phyloP scores from a whole-genome alignment of 2,797 vertebrate genomes.

The Danionella dracula region DNA sequence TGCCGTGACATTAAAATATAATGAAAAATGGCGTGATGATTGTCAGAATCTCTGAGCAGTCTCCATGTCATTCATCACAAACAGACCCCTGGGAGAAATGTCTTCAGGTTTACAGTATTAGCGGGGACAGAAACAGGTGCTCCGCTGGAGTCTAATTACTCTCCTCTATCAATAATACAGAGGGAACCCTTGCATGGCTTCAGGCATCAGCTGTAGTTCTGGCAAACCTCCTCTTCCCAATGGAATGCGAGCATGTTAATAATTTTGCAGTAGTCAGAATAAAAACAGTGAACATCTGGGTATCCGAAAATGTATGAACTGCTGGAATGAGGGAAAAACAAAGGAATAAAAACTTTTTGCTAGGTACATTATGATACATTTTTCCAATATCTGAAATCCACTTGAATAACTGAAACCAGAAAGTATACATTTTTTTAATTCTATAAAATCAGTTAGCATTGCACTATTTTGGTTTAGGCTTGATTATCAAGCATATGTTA shows the following conservation, averaged over 20 bases:
- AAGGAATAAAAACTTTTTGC: too few species aligned
- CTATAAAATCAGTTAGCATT: too few species aligned
- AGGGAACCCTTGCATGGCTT: slow-evolving; percentile 41
- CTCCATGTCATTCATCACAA: slow-evolving; percentile 61
- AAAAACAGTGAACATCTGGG: neutral
- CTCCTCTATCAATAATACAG: slow-evolving; percentile 73
- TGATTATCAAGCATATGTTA: too few species aligned
- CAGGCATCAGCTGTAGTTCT: slow-evolving; percentile 48
- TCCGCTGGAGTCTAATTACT: slow-evolving; percentile 68
- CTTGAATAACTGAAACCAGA: too few species aligned
- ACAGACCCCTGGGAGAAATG: slow-evolving; percentile 50
- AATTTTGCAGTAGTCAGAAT: neutral
- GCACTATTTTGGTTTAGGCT: too few species aligned
- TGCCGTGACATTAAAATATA: slow-evolving; percentile 67
- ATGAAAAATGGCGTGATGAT: slow-evolving; percentile 63
- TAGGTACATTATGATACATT: too few species aligned
- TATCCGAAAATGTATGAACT: neutral
- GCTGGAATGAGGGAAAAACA: neutral
- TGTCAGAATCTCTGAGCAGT: slow-evolving; percentile 64
- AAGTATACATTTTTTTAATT: too few species aligned
- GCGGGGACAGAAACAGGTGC: slow-evolving; percentile 69
- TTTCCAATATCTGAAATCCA: too few species aligned
- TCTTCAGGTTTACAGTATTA: slow-evolving; percentile 65
- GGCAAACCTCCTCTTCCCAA: slow-evolving; percentile 43
- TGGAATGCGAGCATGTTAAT: neutral